These are phyloP conservation scores for Blastobasis adustella DNA, from an alignment of 2,888 invertebrate genomes.

Conservation along the genomic window DNA sequence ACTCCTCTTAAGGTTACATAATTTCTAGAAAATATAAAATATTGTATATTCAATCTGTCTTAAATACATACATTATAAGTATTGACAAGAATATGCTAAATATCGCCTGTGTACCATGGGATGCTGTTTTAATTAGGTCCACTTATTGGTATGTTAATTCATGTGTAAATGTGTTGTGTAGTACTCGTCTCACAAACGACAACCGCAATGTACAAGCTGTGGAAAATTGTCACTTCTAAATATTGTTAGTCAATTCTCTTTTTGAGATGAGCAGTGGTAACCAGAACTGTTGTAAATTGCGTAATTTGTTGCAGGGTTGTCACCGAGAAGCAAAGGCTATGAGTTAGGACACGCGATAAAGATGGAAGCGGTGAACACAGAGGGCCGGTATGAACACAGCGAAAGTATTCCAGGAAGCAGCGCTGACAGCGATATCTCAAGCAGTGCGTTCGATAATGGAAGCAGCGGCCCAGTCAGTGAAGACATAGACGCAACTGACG, in stretches of 20 bases:
- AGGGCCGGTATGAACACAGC: slow-evolving; percentile 56
- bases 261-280: background rate
- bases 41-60: too few relatives aligned
- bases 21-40: too few relatives aligned
- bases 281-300: slow-evolving; percentile 15
- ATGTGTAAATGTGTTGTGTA: slow-evolving; percentile 31
- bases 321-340: slow-evolving; percentile 51
- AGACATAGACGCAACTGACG: slow-evolving; percentile 47
- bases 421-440: slow-evolving; percentile 52
- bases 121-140: slow-evolving; percentile 37
- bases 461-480: slow-evolving; percentile 37
- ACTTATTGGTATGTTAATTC: slow-evolving; percentile 45
- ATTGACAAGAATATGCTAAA: slow-evolving; percentile 45
- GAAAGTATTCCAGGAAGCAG: slow-evolving; percentile 51
- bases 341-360: slow-evolving; percentile 65
- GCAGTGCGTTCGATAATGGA: slow-evolving; percentile 45
- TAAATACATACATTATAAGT: too few relatives aligned
- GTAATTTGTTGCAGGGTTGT: slow-evolving; percentile 45
- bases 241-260: slow-evolving; percentile 34
- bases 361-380: slow-evolving; percentile 61
- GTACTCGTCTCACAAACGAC: slow-evolving; percentile 6
- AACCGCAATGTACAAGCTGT: slow-evolving; percentile 47
- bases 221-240: slow-evolving; percentile 51
- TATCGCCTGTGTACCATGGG: slow-evolving; percentile 33
- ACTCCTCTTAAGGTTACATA: too few relatives aligned